Conservation (phyloP, 2,113 vertebrate species). For the Oreochromis spilurus region DNA sequence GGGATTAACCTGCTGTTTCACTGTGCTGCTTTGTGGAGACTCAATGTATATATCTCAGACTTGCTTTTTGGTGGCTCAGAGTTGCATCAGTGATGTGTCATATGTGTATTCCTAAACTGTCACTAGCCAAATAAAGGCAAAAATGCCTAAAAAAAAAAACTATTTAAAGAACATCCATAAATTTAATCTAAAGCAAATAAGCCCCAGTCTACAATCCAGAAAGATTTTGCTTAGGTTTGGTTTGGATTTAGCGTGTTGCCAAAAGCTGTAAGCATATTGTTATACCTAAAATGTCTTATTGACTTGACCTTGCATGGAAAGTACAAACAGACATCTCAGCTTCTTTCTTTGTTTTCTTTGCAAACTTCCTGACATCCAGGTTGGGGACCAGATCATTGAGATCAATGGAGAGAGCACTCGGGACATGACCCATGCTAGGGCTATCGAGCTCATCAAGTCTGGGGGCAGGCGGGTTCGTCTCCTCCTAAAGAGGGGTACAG, state of each 20-base stretch:
- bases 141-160: background rate
- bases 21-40: background rate
- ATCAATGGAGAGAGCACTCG: constrained; percentile 97
- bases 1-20: background rate
- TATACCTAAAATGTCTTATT: background rate
- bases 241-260: background rate
- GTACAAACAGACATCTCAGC: background rate
- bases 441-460: constrained; percentile 97
- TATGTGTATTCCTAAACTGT: background rate
- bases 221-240: background rate
- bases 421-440: constrained; percentile 94
- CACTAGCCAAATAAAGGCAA: background rate
- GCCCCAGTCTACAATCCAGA: background rate
- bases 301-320: background rate
- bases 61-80: background rate
- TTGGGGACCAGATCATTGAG: constrained; percentile 99
- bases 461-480: constrained; percentile 90
- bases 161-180: background rate
- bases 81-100: background rate
- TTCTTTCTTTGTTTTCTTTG: background rate
- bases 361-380: constrained; percentile 70
- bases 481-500: constrained; percentile 91
- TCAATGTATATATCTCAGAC: background rate
- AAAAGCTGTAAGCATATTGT: background rate
- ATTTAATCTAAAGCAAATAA: background rate